Conservation (phyloP, 92 coral and sea anemone genomes). For the Parazoanthus swiftii region DNA sequence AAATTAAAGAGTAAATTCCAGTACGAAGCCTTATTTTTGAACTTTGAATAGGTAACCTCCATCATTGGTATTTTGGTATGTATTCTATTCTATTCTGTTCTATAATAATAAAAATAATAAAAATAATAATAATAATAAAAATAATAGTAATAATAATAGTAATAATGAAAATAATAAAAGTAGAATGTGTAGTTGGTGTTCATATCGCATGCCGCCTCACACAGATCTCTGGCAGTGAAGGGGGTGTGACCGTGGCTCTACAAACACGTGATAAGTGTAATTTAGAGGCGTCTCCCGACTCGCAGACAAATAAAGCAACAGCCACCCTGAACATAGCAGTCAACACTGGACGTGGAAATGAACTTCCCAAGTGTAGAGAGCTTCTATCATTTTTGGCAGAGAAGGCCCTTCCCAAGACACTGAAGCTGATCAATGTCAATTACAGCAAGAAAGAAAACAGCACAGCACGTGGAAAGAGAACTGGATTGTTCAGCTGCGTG, state of each 20-base stretch:
- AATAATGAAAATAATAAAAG: no score
- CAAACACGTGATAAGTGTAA: conserved; percentile 28
- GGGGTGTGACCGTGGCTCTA: conserved; percentile 15
- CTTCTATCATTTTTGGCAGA: conserved; percentile 70
- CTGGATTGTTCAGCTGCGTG: conserved; percentile 65
- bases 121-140: no score
- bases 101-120: no score
- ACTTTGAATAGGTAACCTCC: no score
- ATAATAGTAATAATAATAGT: no score
- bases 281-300: background rate
- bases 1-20: no score
- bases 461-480: conserved; percentile 48
- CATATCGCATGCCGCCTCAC: background rate
- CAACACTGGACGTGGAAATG: conserved; percentile 53
- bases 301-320: conserved; percentile 47
- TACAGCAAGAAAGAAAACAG: conserved; percentile 52
- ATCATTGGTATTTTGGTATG: background rate
- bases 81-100: no score
- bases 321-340: conserved; percentile 68
- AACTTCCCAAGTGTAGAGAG: conserved; percentile 68
- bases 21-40: no score
- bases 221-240: conserved; percentile 17
- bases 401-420: conserved; percentile 77
- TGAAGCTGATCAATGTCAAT: conserved; percentile 61
- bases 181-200: background rate